phyloP scores from a whole-genome alignment of 2,113 vertebrate species.

The Rallus limicola region DNA sequence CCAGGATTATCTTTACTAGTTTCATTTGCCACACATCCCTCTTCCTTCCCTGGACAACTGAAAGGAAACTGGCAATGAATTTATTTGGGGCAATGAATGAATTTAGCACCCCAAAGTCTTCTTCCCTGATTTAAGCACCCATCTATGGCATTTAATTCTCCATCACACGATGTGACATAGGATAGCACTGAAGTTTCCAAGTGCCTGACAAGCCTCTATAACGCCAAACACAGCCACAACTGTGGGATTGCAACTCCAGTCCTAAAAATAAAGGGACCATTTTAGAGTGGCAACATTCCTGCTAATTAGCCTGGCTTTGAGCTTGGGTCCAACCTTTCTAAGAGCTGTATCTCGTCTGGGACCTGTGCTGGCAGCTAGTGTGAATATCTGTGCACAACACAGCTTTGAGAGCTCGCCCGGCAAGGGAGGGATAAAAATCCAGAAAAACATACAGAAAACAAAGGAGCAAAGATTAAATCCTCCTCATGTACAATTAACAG shows the following conservation, averaged over 20 bases:
- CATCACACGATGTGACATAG: accelerated
- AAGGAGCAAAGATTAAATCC: neutral
- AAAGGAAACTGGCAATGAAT: neutral
- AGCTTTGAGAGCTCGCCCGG: accelerated
- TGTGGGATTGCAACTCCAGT: neutral
- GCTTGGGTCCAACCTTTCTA: neutral
- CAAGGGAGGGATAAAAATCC: neutral
- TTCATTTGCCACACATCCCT: neutral
- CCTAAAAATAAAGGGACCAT: neutral
- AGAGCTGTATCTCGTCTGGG: neutral
- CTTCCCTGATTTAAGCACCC: neutral
- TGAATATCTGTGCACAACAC: neutral
- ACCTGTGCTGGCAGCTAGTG: neutral
- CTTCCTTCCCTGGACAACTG: neutral
- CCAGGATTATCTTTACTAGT: neutral
- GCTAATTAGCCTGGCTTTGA: neutral
- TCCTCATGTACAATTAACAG: neutral
- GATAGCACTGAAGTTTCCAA: neutral
- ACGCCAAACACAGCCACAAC: accelerated
- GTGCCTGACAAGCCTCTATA: neutral
- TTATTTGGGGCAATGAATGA: neutral
- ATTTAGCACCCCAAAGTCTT: accelerated
- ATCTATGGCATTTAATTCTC: neutral
- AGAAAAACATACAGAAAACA: constrained; percentile 4
- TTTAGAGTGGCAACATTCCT: neutral